Evolutionary conservation across 2,113 vertebrate species (phyloP).

Genomic region (Protobothrops flavoviridis): DNA sequence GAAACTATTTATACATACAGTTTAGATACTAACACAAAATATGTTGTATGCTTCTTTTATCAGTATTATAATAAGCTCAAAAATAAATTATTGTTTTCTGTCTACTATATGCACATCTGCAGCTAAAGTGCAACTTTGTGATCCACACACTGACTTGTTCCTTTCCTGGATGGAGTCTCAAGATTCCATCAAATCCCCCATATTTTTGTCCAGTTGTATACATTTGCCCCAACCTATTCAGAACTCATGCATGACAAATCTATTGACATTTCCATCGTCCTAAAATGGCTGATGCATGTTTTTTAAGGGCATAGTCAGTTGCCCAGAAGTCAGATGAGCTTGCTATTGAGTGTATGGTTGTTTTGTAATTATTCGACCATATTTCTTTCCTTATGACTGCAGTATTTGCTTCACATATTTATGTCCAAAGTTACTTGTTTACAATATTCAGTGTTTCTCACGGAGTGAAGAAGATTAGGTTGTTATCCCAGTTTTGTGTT

Average conservation of each 20-base stretch:
- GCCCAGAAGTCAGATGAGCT: constrained; percentile 6
- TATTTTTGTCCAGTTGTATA: constrained; percentile 33
- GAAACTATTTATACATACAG: background rate
- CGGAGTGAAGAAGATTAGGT: background rate
- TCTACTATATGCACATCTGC: constrained; percentile 54
- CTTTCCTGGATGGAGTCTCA: constrained; percentile 16
- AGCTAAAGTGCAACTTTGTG: constrained; percentile 30
- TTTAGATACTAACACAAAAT: background rate
- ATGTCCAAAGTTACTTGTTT: background rate
- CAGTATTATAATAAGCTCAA: background rate
- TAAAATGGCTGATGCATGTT: constrained; percentile 33
- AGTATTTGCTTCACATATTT: constrained; percentile 32
- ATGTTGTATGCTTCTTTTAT: background rate
- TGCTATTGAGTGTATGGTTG: constrained; percentile 10
- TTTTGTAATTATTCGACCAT: background rate
- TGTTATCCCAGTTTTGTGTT: background rate
- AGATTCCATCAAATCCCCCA: constrained; percentile 25
- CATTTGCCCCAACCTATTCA: constrained; percentile 37
- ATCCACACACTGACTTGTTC: background rate
- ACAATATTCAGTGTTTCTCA: background rate
- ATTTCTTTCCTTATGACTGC: background rate
- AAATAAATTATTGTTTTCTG: constrained; percentile 29
- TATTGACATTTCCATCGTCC: constrained; percentile 13
- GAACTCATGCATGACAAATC: constrained; percentile 39
- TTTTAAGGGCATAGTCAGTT: background rate